Percentiles rank a stretch among this genome's conserved stretches.
phyloP scores from a whole-genome alignment of 2,888 invertebrate species.

The Andrena flavipes region DNA sequence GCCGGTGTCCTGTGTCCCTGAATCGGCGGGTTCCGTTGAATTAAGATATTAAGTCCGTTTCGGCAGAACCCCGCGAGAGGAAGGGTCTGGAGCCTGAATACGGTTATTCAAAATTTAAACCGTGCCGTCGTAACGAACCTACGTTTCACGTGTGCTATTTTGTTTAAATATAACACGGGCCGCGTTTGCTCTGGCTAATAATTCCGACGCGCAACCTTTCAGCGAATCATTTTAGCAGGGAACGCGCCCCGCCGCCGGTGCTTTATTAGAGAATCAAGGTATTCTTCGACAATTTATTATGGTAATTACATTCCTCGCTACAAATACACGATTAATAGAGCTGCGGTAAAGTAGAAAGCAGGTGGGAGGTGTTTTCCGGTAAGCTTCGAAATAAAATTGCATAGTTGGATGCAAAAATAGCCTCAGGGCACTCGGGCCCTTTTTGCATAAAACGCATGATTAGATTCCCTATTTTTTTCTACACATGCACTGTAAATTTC shows the following conservation, averaged over 20 bases:
- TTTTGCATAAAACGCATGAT: no score
- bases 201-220: conserved; percentile 33
- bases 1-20: conserved; percentile 13
- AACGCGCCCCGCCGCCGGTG: background rate
- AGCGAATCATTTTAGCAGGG: conserved; percentile 15
- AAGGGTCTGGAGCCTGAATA: conserved; percentile 1
- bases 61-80: background rate
- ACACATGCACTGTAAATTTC: no score
- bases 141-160: conserved; percentile 36
- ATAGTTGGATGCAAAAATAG: no score
- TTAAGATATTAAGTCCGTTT: conserved; percentile 40
- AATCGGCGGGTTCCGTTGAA: conserved; percentile 34
- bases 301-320: background rate
- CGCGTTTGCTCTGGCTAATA: conserved; percentile 44
- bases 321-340: no score
- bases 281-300: conserved; percentile 1
- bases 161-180: conserved; percentile 24
- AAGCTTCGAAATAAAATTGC: no score
- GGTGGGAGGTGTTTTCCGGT: no score
- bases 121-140: conserved; percentile 45
- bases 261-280: conserved; percentile 12
- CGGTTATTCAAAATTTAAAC: conserved; percentile 48
- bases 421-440: no score
- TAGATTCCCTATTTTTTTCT: no score
- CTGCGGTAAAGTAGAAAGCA: no score